Base-by-base conservation (phyloP, 2,113 vertebrate species). In the Lycaon pictus region DNA sequence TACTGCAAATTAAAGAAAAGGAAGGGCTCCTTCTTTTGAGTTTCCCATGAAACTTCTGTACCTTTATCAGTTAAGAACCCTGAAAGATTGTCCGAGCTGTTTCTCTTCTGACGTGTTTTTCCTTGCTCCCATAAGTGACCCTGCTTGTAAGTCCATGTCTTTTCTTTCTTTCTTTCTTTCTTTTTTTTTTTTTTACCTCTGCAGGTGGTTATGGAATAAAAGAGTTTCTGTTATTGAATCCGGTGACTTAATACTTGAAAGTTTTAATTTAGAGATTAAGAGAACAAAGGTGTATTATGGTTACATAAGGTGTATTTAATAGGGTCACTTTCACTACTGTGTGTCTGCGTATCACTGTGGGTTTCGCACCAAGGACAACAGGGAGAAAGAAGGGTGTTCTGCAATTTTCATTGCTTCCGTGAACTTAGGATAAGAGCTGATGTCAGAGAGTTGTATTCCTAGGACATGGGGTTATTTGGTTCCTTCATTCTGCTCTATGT, bases 181-280 rank as follows among this genome's bases (percentile, higher is more conserved):
- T 43, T 43, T 6, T 43, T 6, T 58, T 72, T 71, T 82, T 86
- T 43, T 43, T 7, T 7, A 43, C 43, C 17, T 37, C 4, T 76
- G n/a, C 56, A 83, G 56, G 55, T 72, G 19, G 48, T 87, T 84
- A 20, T 58, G 27, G 80, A 96, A 85, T 81, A 69, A 53, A 48
- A 82, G 43, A 92, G 19, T 88, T 94, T 58, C 55, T 67, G 22
- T 96, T 95, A 29, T 37, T 69, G 10, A 90, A 48, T 90, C 27
- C 81, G 22, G 37, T 90, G 58, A 90, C 71, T 94, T 84, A 92
- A 85, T 96, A 76, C 53, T 86, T 77, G 7, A 13, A 71, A 81
- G 43, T 74, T 93, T 93, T 92, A 79, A 80, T 93, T 95, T 88
- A 35, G 35, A 71, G 85, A 92, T 95, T 95, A 86, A 12, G 8